These are phyloP conservation scores for Synergus umbraculus DNA, from an alignment of 2,888 invertebrate species.

Conservation along the genomic window DNA sequence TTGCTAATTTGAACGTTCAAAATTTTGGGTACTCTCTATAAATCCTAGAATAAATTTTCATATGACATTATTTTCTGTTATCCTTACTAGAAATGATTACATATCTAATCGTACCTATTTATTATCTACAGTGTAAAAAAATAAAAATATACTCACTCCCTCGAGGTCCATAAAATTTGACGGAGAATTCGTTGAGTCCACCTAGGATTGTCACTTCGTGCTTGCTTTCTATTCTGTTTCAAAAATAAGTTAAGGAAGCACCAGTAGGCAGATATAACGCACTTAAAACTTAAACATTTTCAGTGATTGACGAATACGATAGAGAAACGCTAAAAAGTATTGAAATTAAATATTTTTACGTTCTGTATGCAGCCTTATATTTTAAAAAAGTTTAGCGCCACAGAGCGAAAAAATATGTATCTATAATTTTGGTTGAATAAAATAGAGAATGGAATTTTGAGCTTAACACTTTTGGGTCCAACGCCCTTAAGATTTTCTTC, in stretches of 20 bases:
- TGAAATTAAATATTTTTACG: too few species aligned
- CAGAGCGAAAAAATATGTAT: too few species aligned
- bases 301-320: slow-evolving; percentile 7
- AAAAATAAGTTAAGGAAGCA: slow-evolving; percentile 55
- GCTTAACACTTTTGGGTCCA: too few species aligned
- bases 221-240: slow-evolving; percentile 95
- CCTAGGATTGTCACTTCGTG: slow-evolving; percentile 99
- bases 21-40: too few species aligned
- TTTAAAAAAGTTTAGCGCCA: too few species aligned
- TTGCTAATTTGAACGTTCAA: too few species aligned
- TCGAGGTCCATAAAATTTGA: slow-evolving; percentile 99
- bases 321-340: background rate
- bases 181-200: slow-evolving; percentile 99
- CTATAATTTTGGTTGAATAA: too few species aligned
- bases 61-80: background rate
- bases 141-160: slow-evolving; percentile 86
- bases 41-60: background rate
- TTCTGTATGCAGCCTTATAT: too few species aligned
- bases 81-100: background rate
- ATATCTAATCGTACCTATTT: background rate
- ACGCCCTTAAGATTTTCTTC: background rate
- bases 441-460: too few species aligned
- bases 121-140: background rate
- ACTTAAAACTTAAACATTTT: background rate
- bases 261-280: slow-evolving; percentile 14